Evolutionary conservation across 2,888 invertebrate genomes (phyloP).

Genomic region (Lasioglossum oenotherae): DNA sequence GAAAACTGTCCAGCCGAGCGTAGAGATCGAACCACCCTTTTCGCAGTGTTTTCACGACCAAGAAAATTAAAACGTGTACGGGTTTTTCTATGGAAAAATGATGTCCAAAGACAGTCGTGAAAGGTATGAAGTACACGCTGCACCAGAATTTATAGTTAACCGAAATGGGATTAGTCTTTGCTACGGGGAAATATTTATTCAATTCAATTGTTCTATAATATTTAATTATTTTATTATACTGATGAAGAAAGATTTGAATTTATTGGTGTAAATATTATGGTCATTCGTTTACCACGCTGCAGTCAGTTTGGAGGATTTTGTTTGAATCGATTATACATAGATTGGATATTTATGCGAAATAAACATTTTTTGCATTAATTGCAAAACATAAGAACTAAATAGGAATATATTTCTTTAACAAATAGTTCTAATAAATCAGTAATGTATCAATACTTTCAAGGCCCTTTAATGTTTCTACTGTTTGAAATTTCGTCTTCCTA

Average conservation of each 20-base stretch:
- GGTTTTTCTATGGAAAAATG: neutral
- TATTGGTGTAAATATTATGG: neutral
- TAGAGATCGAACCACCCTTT: neutral
- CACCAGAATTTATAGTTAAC: neutral
- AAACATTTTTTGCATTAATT: neutral
- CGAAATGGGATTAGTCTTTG: neutral
- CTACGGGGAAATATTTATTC: neutral
- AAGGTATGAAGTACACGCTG: neutral
- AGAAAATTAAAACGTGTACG: slow-evolving; percentile 16
- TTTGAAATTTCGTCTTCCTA: neutral
- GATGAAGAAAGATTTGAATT: neutral
- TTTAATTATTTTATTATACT: neutral
- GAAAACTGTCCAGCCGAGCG: slow-evolving; percentile 42
- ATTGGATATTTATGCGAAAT: neutral
- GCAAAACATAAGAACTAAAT: neutral
- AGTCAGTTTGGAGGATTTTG: neutral
- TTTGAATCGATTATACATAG: neutral
- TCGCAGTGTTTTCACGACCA: neutral
- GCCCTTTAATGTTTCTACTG: neutral
- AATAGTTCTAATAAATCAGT: neutral
- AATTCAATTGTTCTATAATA: neutral
- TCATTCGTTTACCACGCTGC: neutral
- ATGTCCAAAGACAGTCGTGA: neutral
- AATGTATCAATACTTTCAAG: neutral
- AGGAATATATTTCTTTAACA: neutral